phyloP scores from a whole-genome alignment of 2,888 invertebrate species.

The Eilema griseolum region DNA sequence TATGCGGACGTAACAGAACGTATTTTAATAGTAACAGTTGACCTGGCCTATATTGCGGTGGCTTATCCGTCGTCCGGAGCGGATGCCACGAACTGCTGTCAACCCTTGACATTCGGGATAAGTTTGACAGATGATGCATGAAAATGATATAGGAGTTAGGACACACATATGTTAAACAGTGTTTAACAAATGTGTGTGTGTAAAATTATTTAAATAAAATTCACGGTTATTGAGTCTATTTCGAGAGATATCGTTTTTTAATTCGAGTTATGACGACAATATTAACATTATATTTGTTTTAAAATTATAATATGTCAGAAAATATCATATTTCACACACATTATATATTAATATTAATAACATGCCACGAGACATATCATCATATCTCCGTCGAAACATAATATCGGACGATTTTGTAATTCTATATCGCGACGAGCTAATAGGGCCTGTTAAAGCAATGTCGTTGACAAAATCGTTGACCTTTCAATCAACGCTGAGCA shows the following conservation, averaged over 20 bases:
- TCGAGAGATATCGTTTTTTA: conserved; percentile 41
- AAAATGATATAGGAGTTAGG: conserved; percentile 72
- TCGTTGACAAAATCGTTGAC: conserved; percentile 69
- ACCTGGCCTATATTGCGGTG: conserved; percentile 60
- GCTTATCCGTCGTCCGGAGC: conserved; percentile 74
- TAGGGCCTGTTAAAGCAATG: conserved; percentile 59
- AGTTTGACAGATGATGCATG: conserved; percentile 80
- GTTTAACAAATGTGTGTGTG: too few relatives aligned
- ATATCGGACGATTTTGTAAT: conserved; percentile 65
- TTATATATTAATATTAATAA: conserved; percentile 57
- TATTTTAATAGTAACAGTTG: conserved; percentile 49
- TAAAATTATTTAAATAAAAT: conserved; percentile 40
- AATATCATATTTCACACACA: conserved; percentile 62
- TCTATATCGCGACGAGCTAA: conserved; percentile 61
- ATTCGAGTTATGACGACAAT: conserved; percentile 50
- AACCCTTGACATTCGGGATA: conserved; percentile 83
- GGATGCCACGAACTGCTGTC: conserved; percentile 82
- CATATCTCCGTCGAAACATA: conserved; percentile 61
- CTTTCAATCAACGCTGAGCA: conserved; percentile 76
- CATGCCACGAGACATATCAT: conserved; percentile 44
- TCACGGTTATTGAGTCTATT: conserved; percentile 42
- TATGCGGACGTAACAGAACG: conserved; percentile 51
- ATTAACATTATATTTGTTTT: conserved; percentile 51
- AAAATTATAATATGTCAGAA: conserved; percentile 51
- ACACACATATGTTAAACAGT: conserved; percentile 62